These are phyloP conservation scores for Eumaeus atala DNA, from an alignment of 1,140 invertebrate species.

Conservation along the genomic window DNA sequence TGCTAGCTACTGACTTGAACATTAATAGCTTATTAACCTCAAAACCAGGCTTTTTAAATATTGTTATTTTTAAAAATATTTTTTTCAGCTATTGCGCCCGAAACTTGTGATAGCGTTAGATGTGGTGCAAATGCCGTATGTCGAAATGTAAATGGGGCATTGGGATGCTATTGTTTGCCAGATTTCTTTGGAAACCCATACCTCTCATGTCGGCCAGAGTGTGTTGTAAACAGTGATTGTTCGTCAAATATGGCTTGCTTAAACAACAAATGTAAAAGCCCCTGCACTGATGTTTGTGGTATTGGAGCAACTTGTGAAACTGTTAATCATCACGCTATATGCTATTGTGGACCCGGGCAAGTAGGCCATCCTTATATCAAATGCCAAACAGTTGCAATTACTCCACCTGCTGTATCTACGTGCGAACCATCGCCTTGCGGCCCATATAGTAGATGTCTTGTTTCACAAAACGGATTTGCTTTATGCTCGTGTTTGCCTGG, in stretches of 20 bases:
- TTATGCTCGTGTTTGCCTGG: conserved; percentile 87
- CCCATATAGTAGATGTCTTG: conserved; percentile 84
- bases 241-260: conserved; percentile 80
- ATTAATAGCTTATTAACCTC: not conserved
- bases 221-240: conserved; percentile 87
- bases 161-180: conserved; percentile 79
- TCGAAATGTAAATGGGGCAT: conserved; percentile 73
- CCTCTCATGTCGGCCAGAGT: conserved; percentile 84
- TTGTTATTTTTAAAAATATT: conserved; percentile 14
- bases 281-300: conserved; percentile 85
- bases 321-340: conserved; percentile 85
- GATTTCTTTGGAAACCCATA: conserved; percentile 84
- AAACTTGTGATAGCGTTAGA: conserved; percentile 80
- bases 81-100: conserved; percentile 67
- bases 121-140: conserved; percentile 87
- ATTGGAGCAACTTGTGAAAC: conserved; percentile 83
- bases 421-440: conserved; percentile 87
- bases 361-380: conserved; percentile 86
- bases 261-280: conserved; percentile 87
- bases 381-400: conserved; percentile 76
- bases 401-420: conserved; percentile 69
- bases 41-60: not conserved
- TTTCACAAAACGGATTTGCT: conserved; percentile 81
- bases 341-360: conserved; percentile 82
- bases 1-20: too few relatives aligned